Conservation (phyloP, 2,113 vertebrate genomes). For the Oncorhynchus clarkii region DNA sequence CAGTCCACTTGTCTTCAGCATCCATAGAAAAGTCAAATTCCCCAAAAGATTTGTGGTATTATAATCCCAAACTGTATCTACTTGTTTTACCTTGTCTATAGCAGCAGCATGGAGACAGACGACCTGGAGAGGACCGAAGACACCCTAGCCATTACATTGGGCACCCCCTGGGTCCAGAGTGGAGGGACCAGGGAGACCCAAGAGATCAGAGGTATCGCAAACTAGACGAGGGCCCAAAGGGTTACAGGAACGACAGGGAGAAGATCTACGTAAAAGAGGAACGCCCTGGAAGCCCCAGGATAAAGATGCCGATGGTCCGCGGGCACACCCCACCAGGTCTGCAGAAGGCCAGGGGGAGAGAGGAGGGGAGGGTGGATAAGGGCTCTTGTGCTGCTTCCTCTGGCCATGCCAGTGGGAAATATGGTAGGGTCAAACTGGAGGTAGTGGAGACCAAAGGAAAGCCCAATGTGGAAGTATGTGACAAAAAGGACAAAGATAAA, state of each 20-base stretch:
- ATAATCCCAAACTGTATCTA: too few species aligned
- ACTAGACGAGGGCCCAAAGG: not conserved
- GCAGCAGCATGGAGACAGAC: slow-evolving; percentile 26
- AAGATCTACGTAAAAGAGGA: slow-evolving; percentile 48
- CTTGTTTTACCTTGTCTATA: not conserved
- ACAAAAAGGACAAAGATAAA: not conserved
- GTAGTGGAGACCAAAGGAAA: not conserved
- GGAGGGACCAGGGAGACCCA: slow-evolving; percentile 21
- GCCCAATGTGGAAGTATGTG: not conserved
- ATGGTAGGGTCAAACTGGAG: slow-evolving; percentile 10
- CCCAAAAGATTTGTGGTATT: too few species aligned
- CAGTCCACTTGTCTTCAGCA: too few species aligned
- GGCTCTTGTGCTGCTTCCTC: not conserved
- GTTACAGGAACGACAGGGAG: slow-evolving; percentile 9
- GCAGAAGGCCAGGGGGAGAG: slow-evolving; percentile 7
- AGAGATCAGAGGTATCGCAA: slow-evolving; percentile 5
- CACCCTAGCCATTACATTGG: not conserved
- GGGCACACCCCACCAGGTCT: slow-evolving; percentile 17
- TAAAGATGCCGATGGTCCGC: slow-evolving; percentile 56
- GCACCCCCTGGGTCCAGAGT: slow-evolving; percentile 6
- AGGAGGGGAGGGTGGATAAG: slow-evolving; percentile 9
- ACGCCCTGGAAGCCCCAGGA: slow-evolving; percentile 45
- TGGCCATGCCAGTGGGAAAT: not conserved
- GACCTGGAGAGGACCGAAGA: slow-evolving; percentile 23
- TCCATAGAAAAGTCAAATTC: too few species aligned